Evolutionary conservation across 1,140 invertebrate species (phyloP), one percentile per base, ranked within the genome.

Genomic region (Hyles euphorbiae): DNA sequence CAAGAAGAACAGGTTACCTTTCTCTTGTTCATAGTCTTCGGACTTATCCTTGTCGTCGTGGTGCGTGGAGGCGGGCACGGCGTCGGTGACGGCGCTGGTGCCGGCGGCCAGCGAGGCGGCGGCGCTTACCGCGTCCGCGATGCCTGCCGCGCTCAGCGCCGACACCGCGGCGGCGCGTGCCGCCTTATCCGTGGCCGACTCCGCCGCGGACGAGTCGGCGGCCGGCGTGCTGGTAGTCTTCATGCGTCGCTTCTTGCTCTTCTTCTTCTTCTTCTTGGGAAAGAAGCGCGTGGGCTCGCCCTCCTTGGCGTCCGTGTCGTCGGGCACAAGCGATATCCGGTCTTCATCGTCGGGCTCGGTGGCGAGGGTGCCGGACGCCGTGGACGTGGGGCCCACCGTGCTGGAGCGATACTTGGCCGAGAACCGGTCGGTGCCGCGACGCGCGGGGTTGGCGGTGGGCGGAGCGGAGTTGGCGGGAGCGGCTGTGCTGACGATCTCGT

Each of bases 231-330:
- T 69, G 1, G 60, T 58, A 5, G 58, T 58, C 52, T 65, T 78
- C 44, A 66, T 80, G 12, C 63, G 65, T 36, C 55, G 58, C 44
- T 79, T 85, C 6, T 60, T 76, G 51, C 76, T 80, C 5, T 62
- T 68, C 34, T 69, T 73, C 54, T 80, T 80, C 5, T 61, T 68
- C 34, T 69, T 73, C 56, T 81, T 78, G 2, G 83, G 83, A 57
- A 82, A 88, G 65, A 83, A 88, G 7, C 80, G 53, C 3, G 81
- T 78, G 0, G 83, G 81, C 58, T 85, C 81, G 0, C 72, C 74
- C 65, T 78, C 74, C 65, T 78, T 82, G 0, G 60, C 72, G 11
- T 80, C 64, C 8, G n/a, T 3, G n/a, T 61, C 62, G 2, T 66
- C 51, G 2, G 61, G 36, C 36, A 40, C 5, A 5, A 40, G 8